Conservation (phyloP, 2,797 vertebrate species). For the Hippocampus kuda region DNA sequence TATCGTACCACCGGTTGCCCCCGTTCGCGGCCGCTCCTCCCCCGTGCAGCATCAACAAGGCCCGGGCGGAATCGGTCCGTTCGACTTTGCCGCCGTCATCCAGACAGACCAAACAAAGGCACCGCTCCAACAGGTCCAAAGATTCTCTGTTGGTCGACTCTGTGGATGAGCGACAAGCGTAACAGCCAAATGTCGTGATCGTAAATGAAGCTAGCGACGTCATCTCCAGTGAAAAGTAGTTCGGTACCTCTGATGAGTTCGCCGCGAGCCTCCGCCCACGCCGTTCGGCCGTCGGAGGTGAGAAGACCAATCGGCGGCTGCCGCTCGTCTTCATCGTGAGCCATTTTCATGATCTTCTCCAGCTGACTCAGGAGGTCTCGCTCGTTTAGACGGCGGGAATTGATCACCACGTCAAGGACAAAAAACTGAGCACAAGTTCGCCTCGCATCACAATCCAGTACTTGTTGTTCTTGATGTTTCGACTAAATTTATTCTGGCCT, state of each 20-base stretch:
- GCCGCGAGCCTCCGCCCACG: slow-evolving; percentile 84
- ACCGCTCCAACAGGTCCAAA: slow-evolving; percentile 92
- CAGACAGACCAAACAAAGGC: slow-evolving; percentile 87
- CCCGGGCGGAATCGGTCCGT: slow-evolving; percentile 69
- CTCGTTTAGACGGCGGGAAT: slow-evolving; percentile 89
- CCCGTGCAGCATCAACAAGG: slow-evolving; percentile 81
- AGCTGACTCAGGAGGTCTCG: slow-evolving; percentile 91
- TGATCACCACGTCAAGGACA: slow-evolving; percentile 94
- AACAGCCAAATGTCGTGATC: neutral
- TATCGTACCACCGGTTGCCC: slow-evolving; percentile 97
- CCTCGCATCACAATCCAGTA: too few species aligned
- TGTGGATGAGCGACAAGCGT: slow-evolving; percentile 26
- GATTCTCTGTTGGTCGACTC: slow-evolving; percentile 96
- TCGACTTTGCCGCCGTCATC: slow-evolving; percentile 68
- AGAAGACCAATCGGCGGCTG: slow-evolving; percentile 85
- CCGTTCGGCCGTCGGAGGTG: slow-evolving; percentile 83
- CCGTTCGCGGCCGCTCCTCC: slow-evolving; percentile 76
- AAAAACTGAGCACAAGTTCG: slow-evolving; percentile 77
- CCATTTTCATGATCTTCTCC: slow-evolving; percentile 86
- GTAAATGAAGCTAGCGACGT: neutral
- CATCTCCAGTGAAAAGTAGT: neutral
- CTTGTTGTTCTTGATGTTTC: too few species aligned
- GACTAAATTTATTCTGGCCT: too few species aligned
- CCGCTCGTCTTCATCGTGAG: slow-evolving; percentile 76
- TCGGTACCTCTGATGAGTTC: slow-evolving; percentile 82